Conservation (phyloP, 2,113 vertebrate genomes). For the Entomyzon cyanotis region DNA sequence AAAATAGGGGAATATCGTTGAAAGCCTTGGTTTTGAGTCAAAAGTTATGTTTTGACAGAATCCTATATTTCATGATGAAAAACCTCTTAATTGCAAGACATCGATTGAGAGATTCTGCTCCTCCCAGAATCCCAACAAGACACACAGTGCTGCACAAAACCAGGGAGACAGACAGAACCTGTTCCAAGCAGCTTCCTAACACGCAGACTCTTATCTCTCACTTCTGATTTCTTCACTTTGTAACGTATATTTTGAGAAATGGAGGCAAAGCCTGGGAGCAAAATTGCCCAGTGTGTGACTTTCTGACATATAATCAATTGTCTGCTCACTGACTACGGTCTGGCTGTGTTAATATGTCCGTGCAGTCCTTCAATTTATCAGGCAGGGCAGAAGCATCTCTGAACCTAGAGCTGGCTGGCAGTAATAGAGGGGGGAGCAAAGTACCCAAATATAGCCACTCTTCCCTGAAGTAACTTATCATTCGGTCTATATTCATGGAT, state of each 20-base stretch:
- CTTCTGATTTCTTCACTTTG: slow-evolving; percentile 39
- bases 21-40: background rate
- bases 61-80: background rate
- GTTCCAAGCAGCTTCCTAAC: background rate
- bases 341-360: slow-evolving; percentile 42
- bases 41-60: background rate
- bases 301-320: slow-evolving; percentile 66
- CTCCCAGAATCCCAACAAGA: background rate
- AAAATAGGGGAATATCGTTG: background rate
- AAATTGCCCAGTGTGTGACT: slow-evolving; percentile 58
- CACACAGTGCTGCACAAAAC: background rate
- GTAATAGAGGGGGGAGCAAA: background rate
- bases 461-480: slow-evolving; percentile 22
- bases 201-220: background rate
- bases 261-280: slow-evolving; percentile 26
- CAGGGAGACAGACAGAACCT: background rate
- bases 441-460: background rate
- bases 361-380: slow-evolving; percentile 62
- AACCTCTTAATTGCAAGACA: background rate
- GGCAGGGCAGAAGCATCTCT: slow-evolving; percentile 14
- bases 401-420: background rate
- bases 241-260: slow-evolving; percentile 40
- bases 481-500: slow-evolving; percentile 25
- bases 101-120: rapidly evolving
- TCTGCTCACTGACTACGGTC: slow-evolving; percentile 31